Evolutionary conservation across 2,888 invertebrate genomes (phyloP).

Genomic region (Capitulum mitella): DNA sequence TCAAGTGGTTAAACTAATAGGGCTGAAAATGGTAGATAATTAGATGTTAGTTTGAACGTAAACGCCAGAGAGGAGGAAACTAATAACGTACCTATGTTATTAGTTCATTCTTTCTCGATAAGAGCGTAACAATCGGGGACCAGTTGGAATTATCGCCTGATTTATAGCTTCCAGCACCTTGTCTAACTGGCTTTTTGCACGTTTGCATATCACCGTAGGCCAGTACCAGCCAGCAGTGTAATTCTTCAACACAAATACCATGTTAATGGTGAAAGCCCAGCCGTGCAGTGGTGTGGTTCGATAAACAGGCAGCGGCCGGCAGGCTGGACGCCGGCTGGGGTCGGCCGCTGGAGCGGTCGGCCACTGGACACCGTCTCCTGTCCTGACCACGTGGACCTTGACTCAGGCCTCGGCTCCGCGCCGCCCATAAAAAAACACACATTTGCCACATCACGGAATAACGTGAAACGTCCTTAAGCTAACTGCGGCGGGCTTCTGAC

Average conservation of each 20-base stretch:
- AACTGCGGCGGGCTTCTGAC: too few relatives aligned
- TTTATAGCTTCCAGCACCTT: neutral
- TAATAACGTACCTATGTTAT: conserved; percentile 16
- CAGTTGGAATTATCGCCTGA: neutral
- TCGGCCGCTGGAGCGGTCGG: neutral
- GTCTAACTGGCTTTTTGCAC: conserved; percentile 17
- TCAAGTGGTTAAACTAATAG: conserved; percentile 24
- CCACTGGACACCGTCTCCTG: too few relatives aligned
- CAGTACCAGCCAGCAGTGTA: neutral
- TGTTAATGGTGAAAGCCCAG: neutral
- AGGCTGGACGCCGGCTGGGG: neutral
- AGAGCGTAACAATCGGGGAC: neutral
- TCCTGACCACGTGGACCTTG: too few relatives aligned
- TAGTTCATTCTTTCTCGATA: conserved; percentile 16
- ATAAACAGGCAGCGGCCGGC: neutral
- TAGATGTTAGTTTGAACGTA: conserved; percentile 19
- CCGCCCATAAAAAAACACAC: too few relatives aligned
- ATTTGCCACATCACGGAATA: too few relatives aligned
- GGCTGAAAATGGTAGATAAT: conserved; percentile 21
- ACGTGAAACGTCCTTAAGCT: too few relatives aligned
- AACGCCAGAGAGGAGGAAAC: conserved; percentile 16
- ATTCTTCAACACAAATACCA: conserved; percentile 3
- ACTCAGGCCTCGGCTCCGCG: too few relatives aligned
- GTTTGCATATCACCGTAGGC: neutral
- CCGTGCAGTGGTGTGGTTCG: neutral